A percentile compares a stretch with the other conserved stretches of the same genome.
Evolutionary conservation across 1,140 invertebrate species (phyloP).

Genomic region (Charaxes varanes): DNA sequence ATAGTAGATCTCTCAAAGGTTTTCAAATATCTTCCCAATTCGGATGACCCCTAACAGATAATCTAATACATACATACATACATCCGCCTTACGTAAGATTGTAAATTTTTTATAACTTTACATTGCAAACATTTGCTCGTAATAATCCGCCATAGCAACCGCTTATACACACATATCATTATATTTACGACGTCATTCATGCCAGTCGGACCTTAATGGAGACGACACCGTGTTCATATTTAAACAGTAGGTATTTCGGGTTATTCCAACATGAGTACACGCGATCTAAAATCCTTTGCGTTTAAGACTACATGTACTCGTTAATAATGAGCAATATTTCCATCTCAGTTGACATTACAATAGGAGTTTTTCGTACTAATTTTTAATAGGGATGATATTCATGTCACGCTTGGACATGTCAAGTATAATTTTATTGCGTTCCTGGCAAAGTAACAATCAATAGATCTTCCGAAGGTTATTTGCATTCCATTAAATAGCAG

Average conservation of each 20-base stretch:
- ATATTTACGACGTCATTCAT: constrained; percentile 15
- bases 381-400: constrained; percentile 13
- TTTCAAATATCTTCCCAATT: too few species aligned
- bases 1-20: too few species aligned
- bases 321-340: constrained; percentile 4
- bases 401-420: constrained; percentile 24
- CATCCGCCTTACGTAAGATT: background rate
- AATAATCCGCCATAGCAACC: constrained; percentile 11
- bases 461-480: constrained; percentile 16
- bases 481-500: constrained; percentile 13
- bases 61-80: too few species aligned
- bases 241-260: constrained; percentile 9
- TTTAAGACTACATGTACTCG: background rate
- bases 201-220: constrained; percentile 8
- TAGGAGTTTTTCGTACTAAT: constrained; percentile 3
- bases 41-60: too few species aligned
- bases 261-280: constrained; percentile 5
- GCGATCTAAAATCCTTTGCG: background rate
- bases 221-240: constrained; percentile 12
- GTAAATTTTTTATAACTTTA: constrained; percentile 1
- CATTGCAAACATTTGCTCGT: constrained; percentile 2
- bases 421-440: constrained; percentile 17
- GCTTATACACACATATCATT: constrained; percentile 11
- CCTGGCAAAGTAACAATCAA: constrained; percentile 18
- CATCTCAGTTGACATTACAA: constrained; percentile 16